Evolutionary conservation across 2,888 invertebrate species (phyloP).

Genomic region (Rhimphoctona megacephalus): DNA sequence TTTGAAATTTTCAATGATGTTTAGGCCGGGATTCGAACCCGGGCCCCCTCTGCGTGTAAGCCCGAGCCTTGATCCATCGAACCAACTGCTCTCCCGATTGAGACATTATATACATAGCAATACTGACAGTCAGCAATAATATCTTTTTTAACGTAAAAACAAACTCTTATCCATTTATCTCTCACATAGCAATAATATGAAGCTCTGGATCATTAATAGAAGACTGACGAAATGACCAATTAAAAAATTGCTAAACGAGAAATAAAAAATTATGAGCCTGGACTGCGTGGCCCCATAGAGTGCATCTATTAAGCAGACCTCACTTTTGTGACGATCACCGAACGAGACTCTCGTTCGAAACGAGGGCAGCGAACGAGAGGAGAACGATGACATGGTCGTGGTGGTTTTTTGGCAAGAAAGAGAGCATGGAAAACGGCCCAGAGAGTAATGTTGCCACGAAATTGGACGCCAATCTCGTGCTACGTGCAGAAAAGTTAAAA

Average conservation of each 20-base stretch:
- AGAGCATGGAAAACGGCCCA: constrained; percentile 55
- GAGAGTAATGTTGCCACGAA: constrained; percentile 64
- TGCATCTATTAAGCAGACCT: constrained; percentile 26
- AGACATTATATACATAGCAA: too few species aligned
- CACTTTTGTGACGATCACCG: constrained; percentile 16
- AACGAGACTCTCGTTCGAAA: constrained; percentile 5
- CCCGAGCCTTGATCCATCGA: too few species aligned
- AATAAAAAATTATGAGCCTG: constrained; percentile 64
- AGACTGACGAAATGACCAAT: neutral
- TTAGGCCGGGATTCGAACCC: too few species aligned
- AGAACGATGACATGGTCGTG: constrained; percentile 16
- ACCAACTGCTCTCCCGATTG: too few species aligned
- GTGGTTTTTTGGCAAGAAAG: constrained; percentile 33
- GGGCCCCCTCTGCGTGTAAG: too few species aligned
- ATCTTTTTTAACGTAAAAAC: too few species aligned
- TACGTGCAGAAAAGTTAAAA: constrained; percentile 60
- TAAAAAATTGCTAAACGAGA: constrained; percentile 13
- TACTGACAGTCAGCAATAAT: too few species aligned
- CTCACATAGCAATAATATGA: neutral
- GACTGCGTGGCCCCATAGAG: constrained; percentile 8
- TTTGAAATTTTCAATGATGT: too few species aligned
- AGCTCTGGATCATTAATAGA: neutral
- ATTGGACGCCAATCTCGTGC: constrained; percentile 56
- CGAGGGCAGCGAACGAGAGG: constrained; percentile 9
- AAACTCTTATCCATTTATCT: too few species aligned